Percentiles rank a stretch among this genome's conserved stretches.
These are phyloP conservation scores for Tragulus kanchil DNA, from an alignment of 2,113 vertebrate genomes.

Conservation along the genomic window DNA sequence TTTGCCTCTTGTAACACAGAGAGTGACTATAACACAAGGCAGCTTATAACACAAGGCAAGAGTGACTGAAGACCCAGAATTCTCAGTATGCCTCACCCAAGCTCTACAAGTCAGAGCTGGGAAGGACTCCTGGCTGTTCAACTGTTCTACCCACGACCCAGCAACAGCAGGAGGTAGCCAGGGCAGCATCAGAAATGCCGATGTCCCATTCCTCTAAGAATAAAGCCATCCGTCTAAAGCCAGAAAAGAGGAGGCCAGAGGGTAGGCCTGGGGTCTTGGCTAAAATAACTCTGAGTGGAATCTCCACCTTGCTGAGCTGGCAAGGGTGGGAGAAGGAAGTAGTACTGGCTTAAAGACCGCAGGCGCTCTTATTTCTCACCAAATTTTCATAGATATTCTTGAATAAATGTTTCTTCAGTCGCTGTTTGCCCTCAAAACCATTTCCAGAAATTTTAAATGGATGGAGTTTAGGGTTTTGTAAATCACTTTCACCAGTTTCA, in stretches of 20 bases:
- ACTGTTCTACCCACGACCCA: background rate
- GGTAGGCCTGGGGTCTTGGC: background rate
- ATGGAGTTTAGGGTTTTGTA: background rate
- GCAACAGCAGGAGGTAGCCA: background rate
- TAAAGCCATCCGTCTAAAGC: background rate
- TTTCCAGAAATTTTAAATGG: slow-evolving; percentile 8
- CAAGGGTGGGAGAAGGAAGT: background rate
- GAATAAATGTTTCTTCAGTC: slow-evolving; percentile 25
- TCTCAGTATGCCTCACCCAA: background rate
- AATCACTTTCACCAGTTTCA: background rate
- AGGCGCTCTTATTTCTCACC: background rate
- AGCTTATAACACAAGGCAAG: background rate
- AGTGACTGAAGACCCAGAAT: background rate
- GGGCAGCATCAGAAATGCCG: background rate
- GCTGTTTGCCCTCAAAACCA: background rate
- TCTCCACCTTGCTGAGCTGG: background rate
- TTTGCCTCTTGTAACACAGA: background rate
- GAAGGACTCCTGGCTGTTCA: background rate
- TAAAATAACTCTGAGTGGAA: background rate
- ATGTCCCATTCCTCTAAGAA: background rate
- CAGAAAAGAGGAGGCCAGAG: background rate
- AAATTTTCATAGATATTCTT: slow-evolving; percentile 14
- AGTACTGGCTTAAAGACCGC: background rate
- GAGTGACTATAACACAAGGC: too few relatives aligned
- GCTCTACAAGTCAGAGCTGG: background rate